These are phyloP conservation scores for Nomada lathburiana DNA, from an alignment of 2,888 invertebrate species.

Conservation along the genomic window DNA sequence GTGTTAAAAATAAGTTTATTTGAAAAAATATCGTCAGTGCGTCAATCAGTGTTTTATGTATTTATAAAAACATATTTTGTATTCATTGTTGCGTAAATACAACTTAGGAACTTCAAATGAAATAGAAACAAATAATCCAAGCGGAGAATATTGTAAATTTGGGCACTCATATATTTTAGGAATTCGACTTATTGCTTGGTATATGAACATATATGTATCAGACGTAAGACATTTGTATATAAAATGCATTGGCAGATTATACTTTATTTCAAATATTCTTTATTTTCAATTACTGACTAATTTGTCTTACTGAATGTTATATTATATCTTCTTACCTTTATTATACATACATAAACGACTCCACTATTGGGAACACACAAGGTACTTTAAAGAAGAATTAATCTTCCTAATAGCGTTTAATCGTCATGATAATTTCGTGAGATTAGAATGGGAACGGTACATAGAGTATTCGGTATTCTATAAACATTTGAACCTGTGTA, in stretches of 20 bases:
- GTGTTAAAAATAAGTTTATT: neutral
- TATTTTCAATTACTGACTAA: constrained; percentile 8
- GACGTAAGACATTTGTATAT: constrained; percentile 47
- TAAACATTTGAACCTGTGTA: constrained; percentile 67
- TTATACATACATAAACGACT: constrained; percentile 32
- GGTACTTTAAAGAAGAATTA: constrained; percentile 31
- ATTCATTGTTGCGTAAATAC: neutral
- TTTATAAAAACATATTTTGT: neutral
- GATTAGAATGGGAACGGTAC: constrained; percentile 40
- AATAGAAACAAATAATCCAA: constrained; percentile 18
- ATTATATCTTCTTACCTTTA: constrained; percentile 28
- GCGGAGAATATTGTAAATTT: constrained; percentile 50
- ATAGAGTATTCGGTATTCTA: constrained; percentile 58
- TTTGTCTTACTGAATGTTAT: constrained; percentile 4
- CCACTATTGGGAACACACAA: constrained; percentile 51
- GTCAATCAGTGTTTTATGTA: neutral
- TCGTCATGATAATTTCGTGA: constrained; percentile 43
- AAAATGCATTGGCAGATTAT: constrained; percentile 3
- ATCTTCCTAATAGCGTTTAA: constrained; percentile 33
- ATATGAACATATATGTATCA: constrained; percentile 6
- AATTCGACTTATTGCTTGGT: constrained; percentile 28
- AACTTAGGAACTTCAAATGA: neutral
- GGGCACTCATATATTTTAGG: constrained; percentile 31
- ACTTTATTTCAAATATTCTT: neutral
- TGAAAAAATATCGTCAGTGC: neutral